Evolutionary conservation across 2,888 invertebrate genomes (phyloP).

Genomic region (Patella caerulea): DNA sequence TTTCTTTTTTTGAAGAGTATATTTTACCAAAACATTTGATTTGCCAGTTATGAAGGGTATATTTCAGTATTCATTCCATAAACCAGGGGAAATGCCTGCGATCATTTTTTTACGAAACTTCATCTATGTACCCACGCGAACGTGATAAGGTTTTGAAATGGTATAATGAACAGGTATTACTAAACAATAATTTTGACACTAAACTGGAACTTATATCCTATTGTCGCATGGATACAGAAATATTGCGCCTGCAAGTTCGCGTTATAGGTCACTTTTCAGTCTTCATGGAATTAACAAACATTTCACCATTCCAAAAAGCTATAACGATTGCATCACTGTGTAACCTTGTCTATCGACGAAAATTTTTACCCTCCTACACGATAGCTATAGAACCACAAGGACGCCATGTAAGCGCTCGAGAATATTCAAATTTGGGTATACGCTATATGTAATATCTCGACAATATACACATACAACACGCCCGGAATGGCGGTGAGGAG

Average conservation of each 20-base stretch:
- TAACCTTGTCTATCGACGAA: not conserved
- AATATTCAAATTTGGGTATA: not conserved
- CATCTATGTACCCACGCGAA: not conserved
- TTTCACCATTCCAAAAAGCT: not conserved
- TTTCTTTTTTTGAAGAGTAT: too few relatives aligned
- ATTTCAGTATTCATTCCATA: not conserved
- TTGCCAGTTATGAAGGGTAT: not conserved
- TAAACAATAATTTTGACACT: not conserved
- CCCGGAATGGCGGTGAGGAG: not conserved
- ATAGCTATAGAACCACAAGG: too few relatives aligned
- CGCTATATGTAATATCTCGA: not conserved
- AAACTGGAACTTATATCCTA: not conserved
- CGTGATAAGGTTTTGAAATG: not conserved
- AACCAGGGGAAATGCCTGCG: not conserved
- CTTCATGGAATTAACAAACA: not conserved
- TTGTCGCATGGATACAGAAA: not conserved
- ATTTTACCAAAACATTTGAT: not conserved
- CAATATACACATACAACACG: not conserved
- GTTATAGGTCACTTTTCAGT: too few relatives aligned
- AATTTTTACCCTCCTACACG: not conserved
- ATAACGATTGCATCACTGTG: not conserved
- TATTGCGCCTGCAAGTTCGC: not conserved
- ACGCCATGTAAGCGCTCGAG: too few relatives aligned
- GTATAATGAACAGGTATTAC: not conserved
- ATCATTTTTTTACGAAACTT: not conserved